phyloP scores from a whole-genome alignment of 2,113 vertebrate species.

The Nestor notabilis region DNA sequence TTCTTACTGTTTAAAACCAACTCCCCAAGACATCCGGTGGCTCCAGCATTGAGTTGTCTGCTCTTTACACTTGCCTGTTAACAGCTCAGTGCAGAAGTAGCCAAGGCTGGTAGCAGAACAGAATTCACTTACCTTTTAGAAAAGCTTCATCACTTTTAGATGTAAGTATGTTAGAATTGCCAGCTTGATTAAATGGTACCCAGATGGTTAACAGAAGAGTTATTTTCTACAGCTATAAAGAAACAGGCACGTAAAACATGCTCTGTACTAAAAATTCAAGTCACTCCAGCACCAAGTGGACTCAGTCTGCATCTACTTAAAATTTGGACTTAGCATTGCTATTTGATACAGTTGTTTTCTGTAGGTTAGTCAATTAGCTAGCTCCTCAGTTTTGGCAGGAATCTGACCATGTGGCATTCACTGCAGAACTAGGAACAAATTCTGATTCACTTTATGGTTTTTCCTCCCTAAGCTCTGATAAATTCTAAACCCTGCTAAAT shows the following conservation, averaged over 20 bases:
- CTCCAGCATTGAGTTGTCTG: neutral
- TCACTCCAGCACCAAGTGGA: neutral
- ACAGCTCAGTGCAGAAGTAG: neutral
- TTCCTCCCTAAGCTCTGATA: constrained; percentile 5
- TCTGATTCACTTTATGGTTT: neutral
- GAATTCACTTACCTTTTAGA: neutral
- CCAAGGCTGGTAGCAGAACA: neutral
- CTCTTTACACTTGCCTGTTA: neutral
- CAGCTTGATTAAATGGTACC: neutral
- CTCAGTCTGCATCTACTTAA: constrained; percentile 43
- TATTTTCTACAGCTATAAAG: neutral
- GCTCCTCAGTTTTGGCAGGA: constrained; percentile 22
- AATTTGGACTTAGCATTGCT: constrained; percentile 13
- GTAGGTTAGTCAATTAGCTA: constrained; percentile 28
- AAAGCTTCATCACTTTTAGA: neutral
- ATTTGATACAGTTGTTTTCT: constrained; percentile 35
- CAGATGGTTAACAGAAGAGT: neutral
- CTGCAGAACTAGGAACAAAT: constrained; percentile 9
- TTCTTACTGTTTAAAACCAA: neutral
- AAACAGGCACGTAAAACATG: constrained; percentile 5
- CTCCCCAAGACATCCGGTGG: neutral
- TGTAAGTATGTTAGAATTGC: neutral
- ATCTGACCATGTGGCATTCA: neutral
- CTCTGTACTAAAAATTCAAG: neutral
- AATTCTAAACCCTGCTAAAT: constrained; percentile 13